Base-by-base conservation (phyloP, 2,797 vertebrate species). In the Danionella dracula region DNA sequence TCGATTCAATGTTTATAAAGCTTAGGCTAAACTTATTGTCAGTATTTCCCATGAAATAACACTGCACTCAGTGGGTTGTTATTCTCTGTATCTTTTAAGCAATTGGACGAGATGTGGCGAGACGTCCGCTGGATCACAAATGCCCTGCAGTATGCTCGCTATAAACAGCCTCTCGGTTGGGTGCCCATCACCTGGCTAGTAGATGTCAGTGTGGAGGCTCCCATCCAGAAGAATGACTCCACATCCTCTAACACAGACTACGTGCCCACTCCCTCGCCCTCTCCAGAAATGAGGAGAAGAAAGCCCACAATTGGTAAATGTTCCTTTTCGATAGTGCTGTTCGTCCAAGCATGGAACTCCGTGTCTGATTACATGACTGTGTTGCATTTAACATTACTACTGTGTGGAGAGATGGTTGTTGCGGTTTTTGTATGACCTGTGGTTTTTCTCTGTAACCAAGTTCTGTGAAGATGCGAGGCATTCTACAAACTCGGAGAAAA, bases 41-140 rank as follows among this genome's bases (percentile, higher is more conserved):
- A 19, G 16, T 15, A 19, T 38, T 38, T 5, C 4, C 34, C 44
- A 20, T 56, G 13, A 20, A 45, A 46, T 68, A 53, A 60, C 12
- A 13, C 5, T 5, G 5, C 5, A 27, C 44, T 21, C 23, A 15
- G 40, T 17, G 2, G 17, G 5, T 19, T 50, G 27, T 27, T 58
- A 44, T 42, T 44, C 10, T 45, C 8, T 34, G 2, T 55, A 1
- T 54, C 19, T 44, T 7, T 37, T 51, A 61, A 94, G 92, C 91
- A 94, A 90, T 89, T 86, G 67, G 92, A 94, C 80, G 91, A 92
- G 83, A 89, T 92, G 57, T 93, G 92, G 92, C 87, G 86, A 68
- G 90, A 92, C 75, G 85, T 90, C 81, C 88, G 92, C 21, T 99
- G 96, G 96, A 91, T 99, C 67, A 95, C 91, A 1, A 95, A 97